Base-by-base conservation (phyloP, 1,140 invertebrate genomes). In the Hyles vespertilio region DNA sequence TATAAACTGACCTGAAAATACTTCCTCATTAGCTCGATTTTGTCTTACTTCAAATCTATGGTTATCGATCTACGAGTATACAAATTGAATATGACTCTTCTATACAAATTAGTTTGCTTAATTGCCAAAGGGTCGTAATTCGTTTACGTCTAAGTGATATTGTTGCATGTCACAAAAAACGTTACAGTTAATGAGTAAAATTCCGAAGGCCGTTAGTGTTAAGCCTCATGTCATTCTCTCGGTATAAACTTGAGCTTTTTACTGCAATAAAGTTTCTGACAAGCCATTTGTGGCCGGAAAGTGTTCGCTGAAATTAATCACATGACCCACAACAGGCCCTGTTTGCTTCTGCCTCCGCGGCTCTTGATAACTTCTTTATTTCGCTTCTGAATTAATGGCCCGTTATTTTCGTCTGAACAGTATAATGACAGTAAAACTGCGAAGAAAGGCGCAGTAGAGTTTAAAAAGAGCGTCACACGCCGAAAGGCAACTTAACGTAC, bases 1-100 rank as follows among this genome's bases (percentile, higher is more conserved):
- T 77, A 79, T 77, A 77, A 77, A 75, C 52, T 81, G 77, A 85
- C 82, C 80, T 81, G 69, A 73, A 81, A 81, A 76, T 68, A 74
- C 70, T 80, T 82, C 72, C 72, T 79, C 71, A 78, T 80, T 77
- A 79, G 69, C 59, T 67, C 52, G 51, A 63, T 62, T 63, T 61
- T 56, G 58, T 55, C 56, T 49, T 46, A 56, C 36, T 40, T 40
- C 34, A n/a, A 56, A 48, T 56, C 32, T 44, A 46, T 55, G 10
- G 10, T 34, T 51, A 22, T 33, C 33, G 33, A 33, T 51, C 10
- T 8, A 32, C 22, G n/a, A 34, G 33, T 32, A 5, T 3, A 9
- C n/a, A n/a, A 32, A 34, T 51, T 32, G 10, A 51, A 51, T 51
- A 32, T 51, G 3, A 22, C 47, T n/a, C 5, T 5, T n/a, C 3